Evolutionary conservation across 2,888 invertebrate species (phyloP), one percentile per base, ranked within the genome.

Genomic region (Drosophila engyochracea): DNA sequence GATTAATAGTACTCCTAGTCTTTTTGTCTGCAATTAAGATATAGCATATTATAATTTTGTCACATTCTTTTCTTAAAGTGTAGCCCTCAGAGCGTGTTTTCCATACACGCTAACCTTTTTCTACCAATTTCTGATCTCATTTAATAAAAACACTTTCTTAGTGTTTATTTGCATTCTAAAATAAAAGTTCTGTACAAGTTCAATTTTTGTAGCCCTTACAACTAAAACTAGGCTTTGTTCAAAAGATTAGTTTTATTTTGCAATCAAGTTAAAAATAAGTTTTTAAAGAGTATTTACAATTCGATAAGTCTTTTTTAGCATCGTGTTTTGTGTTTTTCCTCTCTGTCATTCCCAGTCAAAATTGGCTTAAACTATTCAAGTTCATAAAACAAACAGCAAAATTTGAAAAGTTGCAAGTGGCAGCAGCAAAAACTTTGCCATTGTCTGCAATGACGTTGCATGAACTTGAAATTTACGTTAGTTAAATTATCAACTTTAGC

Each of bases 401-500:
- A 79, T 77, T 76, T 82, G 69, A 84, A 82, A 87, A 85, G 75
- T 87, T 85, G 68, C 76, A 62, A 67, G 69, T 79, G 67, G 60
- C 71, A 64, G 62, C 52, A 33, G 44, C 22, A 52, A 63, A 75
- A 83, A 85, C 65, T 86, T 83, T 71, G 30, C 47, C 71, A 63
- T 75, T 74, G 74, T 67, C 37, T 30, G 67, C 67, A 51, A 63
- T 66, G 76, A 68, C 64, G 76, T 67, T 54, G 81, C 62, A 74
- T 85, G 85, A 83, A 85, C 83, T 83, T 83, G 85, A 83, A 82
- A 74, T 79, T 76, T 66, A 70, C 67, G 81, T 85, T 83, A 85
- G 72, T 83, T 71, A 78, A 83, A 85, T 85, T 83, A 81, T 72
- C 60, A 80, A 69, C 73, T 76, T 75, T 49, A 28, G 53, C 54